A percentile compares a stretch with the other conserved stretches of the same genome.
These are phyloP conservation scores for Eurystomus gularis DNA, from an alignment of 2,113 vertebrate species.

Conservation along the genomic window DNA sequence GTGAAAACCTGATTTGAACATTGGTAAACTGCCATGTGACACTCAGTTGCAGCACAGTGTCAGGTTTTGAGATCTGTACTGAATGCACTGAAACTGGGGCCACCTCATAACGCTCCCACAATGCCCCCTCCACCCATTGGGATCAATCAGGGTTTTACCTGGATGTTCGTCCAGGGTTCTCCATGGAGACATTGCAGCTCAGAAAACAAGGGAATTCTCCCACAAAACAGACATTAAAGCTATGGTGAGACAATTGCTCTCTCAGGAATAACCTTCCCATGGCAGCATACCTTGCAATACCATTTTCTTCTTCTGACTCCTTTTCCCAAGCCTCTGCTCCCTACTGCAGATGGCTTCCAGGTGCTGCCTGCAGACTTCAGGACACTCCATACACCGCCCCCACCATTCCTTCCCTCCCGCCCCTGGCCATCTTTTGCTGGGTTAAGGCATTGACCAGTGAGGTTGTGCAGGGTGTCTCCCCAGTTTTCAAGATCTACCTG, in stretches of 20 bases:
- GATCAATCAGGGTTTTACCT: not conserved
- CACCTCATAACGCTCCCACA: not conserved
- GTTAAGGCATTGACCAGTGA: not conserved
- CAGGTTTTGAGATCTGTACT: not conserved
- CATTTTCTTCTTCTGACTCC: not conserved
- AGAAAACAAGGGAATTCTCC: not conserved
- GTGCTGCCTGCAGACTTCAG: not conserved
- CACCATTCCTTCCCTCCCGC: not conserved
- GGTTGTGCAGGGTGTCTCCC: not conserved
- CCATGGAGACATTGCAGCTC: not conserved
- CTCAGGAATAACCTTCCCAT: not conserved
- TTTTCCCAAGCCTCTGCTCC: not conserved
- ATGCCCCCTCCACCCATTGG: fast-evolving
- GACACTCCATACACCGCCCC: not conserved
- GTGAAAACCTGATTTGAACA: not conserved
- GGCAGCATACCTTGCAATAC: not conserved
- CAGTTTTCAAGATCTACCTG: not conserved
- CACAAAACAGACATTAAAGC: not conserved
- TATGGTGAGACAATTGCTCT: not conserved
- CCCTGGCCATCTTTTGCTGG: not conserved
- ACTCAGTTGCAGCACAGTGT: not conserved
- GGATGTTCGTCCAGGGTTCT: not conserved
- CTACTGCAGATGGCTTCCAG: not conserved
- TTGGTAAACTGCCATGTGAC: not conserved
- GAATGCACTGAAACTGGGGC: not conserved